Evolutionary conservation across 2,888 invertebrate genomes (phyloP).

Genomic region (Trichacis sp.): DNA sequence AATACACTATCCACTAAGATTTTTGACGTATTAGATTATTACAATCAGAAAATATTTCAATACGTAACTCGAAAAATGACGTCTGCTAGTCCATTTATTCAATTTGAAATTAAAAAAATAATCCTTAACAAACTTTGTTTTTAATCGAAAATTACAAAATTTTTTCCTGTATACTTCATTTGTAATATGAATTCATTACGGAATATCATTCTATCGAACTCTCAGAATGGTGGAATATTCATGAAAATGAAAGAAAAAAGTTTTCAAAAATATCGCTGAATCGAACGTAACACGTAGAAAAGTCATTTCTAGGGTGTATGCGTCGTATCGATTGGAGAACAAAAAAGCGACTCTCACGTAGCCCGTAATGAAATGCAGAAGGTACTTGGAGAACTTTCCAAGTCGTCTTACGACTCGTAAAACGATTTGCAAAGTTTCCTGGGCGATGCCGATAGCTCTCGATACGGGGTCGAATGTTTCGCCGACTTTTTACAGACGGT

Average conservation of each 20-base stretch:
- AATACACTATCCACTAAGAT: too few species aligned
- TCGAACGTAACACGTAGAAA: conserved; percentile 14
- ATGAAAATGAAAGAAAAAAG: neutral
- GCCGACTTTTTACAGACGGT: conserved; percentile 74
- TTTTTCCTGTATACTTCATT: too few species aligned
- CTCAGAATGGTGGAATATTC: too few species aligned
- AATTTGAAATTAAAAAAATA: too few species aligned
- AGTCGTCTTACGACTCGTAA: conserved; percentile 34
- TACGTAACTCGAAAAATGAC: too few species aligned
- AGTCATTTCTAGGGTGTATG: conserved; percentile 11
- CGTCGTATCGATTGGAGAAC: conserved; percentile 21
- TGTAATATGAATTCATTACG: too few species aligned
- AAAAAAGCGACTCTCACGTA: conserved; percentile 21
- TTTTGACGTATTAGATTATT: too few species aligned
- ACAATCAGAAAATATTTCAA: too few species aligned
- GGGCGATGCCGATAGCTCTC: conserved; percentile 20
- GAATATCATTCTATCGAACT: too few species aligned
- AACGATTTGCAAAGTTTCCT: conserved; percentile 40
- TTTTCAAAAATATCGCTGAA: conserved; percentile 2
- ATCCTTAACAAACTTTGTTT: too few species aligned
- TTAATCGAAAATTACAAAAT: too few species aligned
- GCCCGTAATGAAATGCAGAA: conserved; percentile 27
- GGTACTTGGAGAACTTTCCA: conserved; percentile 35
- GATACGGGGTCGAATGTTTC: conserved; percentile 33
- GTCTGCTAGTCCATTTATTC: neutral